Evolutionary conservation across 2,888 invertebrate species (phyloP).

Genomic region (Ischnura elegans): DNA sequence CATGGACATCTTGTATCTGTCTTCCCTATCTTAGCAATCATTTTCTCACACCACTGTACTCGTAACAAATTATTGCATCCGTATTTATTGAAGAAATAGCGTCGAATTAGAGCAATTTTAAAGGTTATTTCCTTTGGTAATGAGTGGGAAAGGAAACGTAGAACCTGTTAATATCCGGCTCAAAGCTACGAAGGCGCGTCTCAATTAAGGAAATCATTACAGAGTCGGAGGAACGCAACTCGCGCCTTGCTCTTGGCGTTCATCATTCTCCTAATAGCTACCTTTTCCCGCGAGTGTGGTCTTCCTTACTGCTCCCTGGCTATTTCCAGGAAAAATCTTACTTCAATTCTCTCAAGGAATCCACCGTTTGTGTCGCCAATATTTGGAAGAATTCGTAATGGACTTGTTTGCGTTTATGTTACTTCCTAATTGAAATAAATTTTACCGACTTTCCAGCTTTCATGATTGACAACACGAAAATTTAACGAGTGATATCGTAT

Average conservation of each 20-base stretch:
- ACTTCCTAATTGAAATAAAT: too few species aligned
- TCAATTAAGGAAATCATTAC: neutral
- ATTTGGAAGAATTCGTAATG: neutral
- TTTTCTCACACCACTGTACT: neutral
- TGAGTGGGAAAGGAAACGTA: neutral
- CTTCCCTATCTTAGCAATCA: neutral
- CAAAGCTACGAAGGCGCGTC: neutral
- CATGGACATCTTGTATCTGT: neutral
- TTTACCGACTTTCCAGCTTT: too few species aligned
- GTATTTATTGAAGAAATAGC: neutral
- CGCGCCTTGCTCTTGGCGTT: neutral
- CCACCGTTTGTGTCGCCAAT: neutral
- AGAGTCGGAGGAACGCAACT: neutral
- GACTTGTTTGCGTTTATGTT: too few species aligned
- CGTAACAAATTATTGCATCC: neutral
- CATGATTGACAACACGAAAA: too few species aligned
- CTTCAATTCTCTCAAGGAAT: neutral
- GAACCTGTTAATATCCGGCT: slow-evolving; percentile 15
- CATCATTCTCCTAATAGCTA: neutral
- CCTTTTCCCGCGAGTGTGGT: neutral
- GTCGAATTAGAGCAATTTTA: neutral
- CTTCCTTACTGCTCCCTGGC: neutral
- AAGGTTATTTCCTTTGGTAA: neutral
- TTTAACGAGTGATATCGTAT: too few species aligned
- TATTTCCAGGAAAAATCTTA: slow-evolving; percentile 9